Percentiles rank a stretch among this genome's conserved stretches.
Conservation (phyloP, 2,113 vertebrate genomes). For the Smithornis capensis region DNA sequence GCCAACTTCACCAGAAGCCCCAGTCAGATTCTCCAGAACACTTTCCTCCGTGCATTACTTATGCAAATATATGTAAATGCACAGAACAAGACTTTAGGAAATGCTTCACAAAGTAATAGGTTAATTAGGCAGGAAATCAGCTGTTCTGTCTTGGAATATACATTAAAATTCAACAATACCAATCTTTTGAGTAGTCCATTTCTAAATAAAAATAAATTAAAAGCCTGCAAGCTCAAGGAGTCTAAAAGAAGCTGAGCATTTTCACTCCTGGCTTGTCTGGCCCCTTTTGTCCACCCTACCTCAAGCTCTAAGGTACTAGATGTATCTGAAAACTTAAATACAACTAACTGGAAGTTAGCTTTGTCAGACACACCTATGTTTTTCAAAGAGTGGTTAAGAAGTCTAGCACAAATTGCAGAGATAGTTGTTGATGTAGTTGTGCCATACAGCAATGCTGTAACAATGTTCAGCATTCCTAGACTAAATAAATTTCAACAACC, state of each 20-base stretch:
- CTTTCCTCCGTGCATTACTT: background rate
- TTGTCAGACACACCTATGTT: background rate
- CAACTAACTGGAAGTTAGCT: background rate
- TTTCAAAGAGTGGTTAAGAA: background rate
- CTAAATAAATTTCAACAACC: background rate
- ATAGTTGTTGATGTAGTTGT: too few species aligned
- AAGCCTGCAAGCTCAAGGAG: background rate
- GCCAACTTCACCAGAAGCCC: background rate
- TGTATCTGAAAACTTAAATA: background rate
- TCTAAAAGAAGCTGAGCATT: background rate
- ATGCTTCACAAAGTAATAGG: background rate
- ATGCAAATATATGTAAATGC: background rate
- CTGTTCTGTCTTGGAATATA: background rate
- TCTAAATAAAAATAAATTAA: background rate
- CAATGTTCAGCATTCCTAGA: background rate
- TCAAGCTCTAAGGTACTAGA: background rate
- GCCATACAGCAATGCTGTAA: too few species aligned
- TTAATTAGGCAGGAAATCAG: background rate
- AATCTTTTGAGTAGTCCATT: background rate
- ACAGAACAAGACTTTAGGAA: background rate
- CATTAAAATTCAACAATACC: background rate
- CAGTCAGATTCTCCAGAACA: background rate
- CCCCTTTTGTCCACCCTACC: background rate
- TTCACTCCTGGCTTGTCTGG: background rate
- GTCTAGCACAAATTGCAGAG: background rate